Percentiles rank a stretch among this genome's conserved stretches.
Evolutionary conservation across 2,113 vertebrate species (phyloP).

Genomic region (Collichthys lucidus): DNA sequence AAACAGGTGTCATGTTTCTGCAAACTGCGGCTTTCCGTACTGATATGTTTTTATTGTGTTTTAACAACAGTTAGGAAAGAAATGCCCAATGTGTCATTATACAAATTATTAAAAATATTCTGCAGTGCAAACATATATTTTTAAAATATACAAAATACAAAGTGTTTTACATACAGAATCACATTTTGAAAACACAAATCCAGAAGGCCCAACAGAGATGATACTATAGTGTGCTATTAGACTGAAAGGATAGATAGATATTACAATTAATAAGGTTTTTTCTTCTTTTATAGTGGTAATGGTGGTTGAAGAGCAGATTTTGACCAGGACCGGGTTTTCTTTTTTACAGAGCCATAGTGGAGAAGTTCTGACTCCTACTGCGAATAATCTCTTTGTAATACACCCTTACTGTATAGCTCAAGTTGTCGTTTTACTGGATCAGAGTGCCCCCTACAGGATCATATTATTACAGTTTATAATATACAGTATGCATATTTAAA

Average conservation of each 20-base stretch:
- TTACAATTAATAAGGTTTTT: not conserved
- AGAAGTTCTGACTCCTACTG: not conserved
- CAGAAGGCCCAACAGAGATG: conserved; percentile 29
- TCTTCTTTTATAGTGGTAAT: not conserved
- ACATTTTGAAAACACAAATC: conserved; percentile 26
- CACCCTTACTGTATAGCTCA: not conserved
- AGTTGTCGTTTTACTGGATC: not conserved
- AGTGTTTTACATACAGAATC: conserved; percentile 41
- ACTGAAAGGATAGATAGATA: not conserved
- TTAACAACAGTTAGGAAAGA: conserved; percentile 14
- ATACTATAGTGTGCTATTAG: not conserved
- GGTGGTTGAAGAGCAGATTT: not conserved
- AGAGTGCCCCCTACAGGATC: conserved; percentile 19
- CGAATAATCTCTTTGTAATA: not conserved
- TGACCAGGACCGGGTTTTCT: not conserved
- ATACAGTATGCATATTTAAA: not conserved
- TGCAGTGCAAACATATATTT: conserved; percentile 27
- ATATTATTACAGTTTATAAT: not conserved
- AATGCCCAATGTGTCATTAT: conserved; percentile 18
- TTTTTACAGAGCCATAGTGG: not conserved
- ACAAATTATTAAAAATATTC: conserved; percentile 37
- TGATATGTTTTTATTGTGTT: conserved; percentile 55
- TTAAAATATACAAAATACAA: conserved; percentile 36
- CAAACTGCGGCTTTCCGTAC: not conserved
- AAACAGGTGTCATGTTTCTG: not conserved